Conservation (phyloP, 2,113 vertebrate species). For the Leptosomus discolor region DNA sequence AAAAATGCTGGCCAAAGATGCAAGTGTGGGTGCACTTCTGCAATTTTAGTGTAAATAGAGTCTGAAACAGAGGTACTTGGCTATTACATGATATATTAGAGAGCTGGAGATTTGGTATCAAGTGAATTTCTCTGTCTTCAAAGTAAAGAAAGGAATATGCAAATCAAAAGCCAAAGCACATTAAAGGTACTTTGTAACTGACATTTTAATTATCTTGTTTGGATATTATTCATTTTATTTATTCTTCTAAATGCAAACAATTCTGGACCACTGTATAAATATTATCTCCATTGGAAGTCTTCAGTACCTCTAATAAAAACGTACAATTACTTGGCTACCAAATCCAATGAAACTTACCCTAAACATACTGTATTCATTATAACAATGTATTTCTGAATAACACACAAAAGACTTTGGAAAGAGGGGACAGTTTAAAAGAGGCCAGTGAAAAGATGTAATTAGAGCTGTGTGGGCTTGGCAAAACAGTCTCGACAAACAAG, state of each 20-base stretch:
- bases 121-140: conserved; percentile 53
- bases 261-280: conserved; percentile 63
- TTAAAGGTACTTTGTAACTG: conserved; percentile 69
- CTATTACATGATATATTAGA: background rate
- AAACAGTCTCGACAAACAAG: conserved; percentile 45
- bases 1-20: background rate
- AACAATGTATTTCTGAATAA: conserved; percentile 54
- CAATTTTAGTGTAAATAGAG: conserved; percentile 31
- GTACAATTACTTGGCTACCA: conserved; percentile 63
- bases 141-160: conserved; percentile 53
- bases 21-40: background rate
- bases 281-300: conserved; percentile 72
- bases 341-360: conserved; percentile 65
- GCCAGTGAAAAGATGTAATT: conserved; percentile 70
- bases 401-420: conserved; percentile 66
- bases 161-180: conserved; percentile 65
- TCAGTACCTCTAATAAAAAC: conserved; percentile 66
- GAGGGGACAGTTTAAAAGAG: conserved; percentile 43
- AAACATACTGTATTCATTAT: conserved; percentile 67
- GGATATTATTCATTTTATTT: conserved; percentile 76
- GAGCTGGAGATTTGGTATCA: background rate
- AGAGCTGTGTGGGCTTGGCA: conserved; percentile 72
- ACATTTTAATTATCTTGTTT: conserved; percentile 78
- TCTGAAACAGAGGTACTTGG: background rate
- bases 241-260: conserved; percentile 72